phyloP scores from a whole-genome alignment of 2,888 invertebrate genomes.

The Drosophila infuscata region DNA sequence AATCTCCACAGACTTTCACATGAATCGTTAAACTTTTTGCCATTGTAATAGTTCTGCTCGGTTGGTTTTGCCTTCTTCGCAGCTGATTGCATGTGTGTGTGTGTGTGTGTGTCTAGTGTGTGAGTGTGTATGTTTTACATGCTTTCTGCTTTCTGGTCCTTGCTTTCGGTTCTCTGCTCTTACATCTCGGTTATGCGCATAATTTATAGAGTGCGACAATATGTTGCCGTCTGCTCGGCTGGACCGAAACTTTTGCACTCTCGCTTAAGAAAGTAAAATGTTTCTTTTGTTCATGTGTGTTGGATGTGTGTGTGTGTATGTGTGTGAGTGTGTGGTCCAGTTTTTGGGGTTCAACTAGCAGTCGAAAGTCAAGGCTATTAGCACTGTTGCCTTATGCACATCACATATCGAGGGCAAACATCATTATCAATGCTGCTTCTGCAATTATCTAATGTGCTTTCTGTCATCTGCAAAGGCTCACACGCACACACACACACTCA shows the following conservation, averaged over 20 bases:
- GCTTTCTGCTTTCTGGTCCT: conserved; percentile 26
- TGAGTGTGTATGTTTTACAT: conserved; percentile 44
- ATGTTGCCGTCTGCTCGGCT: conserved; percentile 64
- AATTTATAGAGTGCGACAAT: conserved; percentile 81
- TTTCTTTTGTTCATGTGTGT: conserved; percentile 26
- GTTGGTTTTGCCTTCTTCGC: conserved; percentile 63
- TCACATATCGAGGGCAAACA: conserved; percentile 13
- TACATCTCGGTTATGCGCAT: conserved; percentile 74
- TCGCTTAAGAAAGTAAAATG: conserved; percentile 61
- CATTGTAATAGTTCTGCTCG: conserved; percentile 78
- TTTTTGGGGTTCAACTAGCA: conserved; percentile 49
- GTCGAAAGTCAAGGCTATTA: conserved; percentile 64
- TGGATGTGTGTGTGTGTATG: conserved; percentile 8
- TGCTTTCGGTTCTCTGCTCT: conserved; percentile 24
- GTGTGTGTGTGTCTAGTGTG: conserved; percentile 6
- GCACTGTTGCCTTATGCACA: conserved; percentile 7
- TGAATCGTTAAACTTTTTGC: conserved; percentile 79
- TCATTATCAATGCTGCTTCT: conserved; percentile 50
- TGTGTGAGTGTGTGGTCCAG: conserved; percentile 31
- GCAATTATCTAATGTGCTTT: conserved; percentile 58
- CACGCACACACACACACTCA: conserved; percentile 2
- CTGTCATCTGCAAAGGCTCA: conserved; percentile 23
- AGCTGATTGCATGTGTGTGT: conserved; percentile 18
- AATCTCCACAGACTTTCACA: conserved; percentile 52
- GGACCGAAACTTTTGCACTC: conserved; percentile 61